A percentile compares a stretch with the other conserved stretches of the same genome.
These are phyloP conservation scores for Lepidostoma basale DNA, from an alignment of 1,140 invertebrate genomes.

Conservation along the genomic window DNA sequence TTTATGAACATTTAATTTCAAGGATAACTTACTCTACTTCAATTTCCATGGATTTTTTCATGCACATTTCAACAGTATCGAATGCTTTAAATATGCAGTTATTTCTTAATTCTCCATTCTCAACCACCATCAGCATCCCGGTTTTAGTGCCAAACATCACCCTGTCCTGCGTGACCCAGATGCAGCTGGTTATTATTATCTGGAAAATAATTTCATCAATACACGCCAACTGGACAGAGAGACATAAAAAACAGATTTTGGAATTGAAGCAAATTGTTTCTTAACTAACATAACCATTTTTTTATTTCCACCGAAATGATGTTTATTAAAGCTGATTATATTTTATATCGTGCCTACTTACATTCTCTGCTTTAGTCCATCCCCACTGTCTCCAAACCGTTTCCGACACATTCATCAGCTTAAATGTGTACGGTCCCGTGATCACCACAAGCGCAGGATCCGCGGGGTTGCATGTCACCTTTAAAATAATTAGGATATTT, in stretches of 20 bases:
- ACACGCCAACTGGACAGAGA: no score
- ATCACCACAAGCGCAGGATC: slow-evolving; percentile 78
- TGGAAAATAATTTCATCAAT: no score
- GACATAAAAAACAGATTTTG: no score
- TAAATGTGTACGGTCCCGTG: slow-evolving; percentile 74
- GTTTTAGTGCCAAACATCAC: slow-evolving; percentile 76
- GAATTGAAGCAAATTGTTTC: no score
- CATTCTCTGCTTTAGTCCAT: slow-evolving; percentile 79
- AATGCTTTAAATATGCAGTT: slow-evolving; percentile 61
- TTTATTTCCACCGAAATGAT: no score
- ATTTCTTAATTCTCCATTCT: slow-evolving; percentile 77
- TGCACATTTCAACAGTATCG: slow-evolving; percentile 62
- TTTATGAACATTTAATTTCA: no score
- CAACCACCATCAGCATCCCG: slow-evolving; percentile 76
- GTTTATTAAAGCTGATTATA: no score
- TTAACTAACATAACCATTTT: no score
- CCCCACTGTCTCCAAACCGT: slow-evolving; percentile 81
- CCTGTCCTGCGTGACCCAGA: slow-evolving; percentile 76
- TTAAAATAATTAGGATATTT: slow-evolving; percentile 12
- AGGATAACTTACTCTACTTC: not conserved
- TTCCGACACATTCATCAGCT: slow-evolving; percentile 80
- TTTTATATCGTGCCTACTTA: slow-evolving; percentile 48
- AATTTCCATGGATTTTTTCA: slow-evolving; percentile 54
- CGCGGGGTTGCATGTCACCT: slow-evolving; percentile 70
- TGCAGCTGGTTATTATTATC: slow-evolving; percentile 66